Base-by-base conservation (phyloP, 2,888 invertebrate species). In the Metellina segmentata region DNA sequence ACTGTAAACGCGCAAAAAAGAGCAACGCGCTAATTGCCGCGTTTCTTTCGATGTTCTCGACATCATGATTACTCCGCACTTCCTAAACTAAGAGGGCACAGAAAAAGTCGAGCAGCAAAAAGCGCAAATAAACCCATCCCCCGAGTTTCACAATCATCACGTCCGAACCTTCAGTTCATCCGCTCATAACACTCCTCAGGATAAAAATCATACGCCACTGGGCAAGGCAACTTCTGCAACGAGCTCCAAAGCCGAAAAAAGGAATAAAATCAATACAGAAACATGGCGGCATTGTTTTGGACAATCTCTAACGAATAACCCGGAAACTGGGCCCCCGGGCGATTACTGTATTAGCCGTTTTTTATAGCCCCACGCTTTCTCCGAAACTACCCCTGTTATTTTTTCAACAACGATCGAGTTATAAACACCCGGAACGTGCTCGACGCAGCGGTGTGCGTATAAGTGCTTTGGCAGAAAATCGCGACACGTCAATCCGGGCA, bases 351-450 rank as follows among this genome's bases (percentile, higher is more conserved):
- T 81, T 88, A 81, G 81, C 74, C 51, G 48, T 77, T 52, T 78
- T 82, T 89, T 82, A 89, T 77, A 52, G 77, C 77, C 70, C 49
- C 88, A 81, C 88, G 74, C 53, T 19, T 49, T 48, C 61, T 16
- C 16, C 51, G 75, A n/a, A 77, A 82, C 75, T 53, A 19, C 75
- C 70, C 19, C 69, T 9, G 69, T 77, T 75, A 75, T 77, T 83
- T 83, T 19, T 72, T 70, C 78, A 61, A n/a, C 72, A 79, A 81
- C 51, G 74, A 81, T 53, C 72, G 69, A 49, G 69, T 78, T 83
- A 90, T 83, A 90, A 90, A 90, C 79, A 52, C 70, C 51, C n/a
- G 7, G 72, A 34, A 85, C 89, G 89, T 90, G 89, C 51, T 77
- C n/a, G 13, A 72, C 19, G 69, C 61, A 1, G 34, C 4, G 51